Evolutionary conservation across 2,888 invertebrate genomes (phyloP).

Genomic region (Cheilosia vernalis): DNA sequence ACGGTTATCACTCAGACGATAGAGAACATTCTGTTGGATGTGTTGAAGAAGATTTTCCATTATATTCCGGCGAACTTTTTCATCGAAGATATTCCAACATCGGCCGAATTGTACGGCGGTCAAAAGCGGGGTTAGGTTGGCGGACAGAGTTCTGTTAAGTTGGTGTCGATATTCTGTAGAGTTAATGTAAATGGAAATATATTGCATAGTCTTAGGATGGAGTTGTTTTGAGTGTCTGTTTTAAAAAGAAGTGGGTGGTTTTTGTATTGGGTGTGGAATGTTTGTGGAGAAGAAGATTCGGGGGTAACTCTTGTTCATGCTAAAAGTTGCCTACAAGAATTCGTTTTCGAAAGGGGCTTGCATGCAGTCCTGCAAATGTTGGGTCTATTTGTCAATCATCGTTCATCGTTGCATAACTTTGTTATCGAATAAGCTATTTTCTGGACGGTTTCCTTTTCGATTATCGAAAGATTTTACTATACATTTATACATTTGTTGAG

Average conservation of each 20-base stretch:
- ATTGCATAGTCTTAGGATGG: slow-evolving; percentile 42
- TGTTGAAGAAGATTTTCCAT: slow-evolving; percentile 88
- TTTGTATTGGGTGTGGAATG: background rate
- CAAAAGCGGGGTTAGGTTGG: slow-evolving; percentile 19
- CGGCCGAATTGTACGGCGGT: slow-evolving; percentile 80
- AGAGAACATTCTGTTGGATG: slow-evolving; percentile 88
- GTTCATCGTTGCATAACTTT: no score
- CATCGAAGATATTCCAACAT: slow-evolving; percentile 86
- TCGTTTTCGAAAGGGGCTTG: no score
- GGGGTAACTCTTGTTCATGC: no score
- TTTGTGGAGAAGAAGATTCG: no score
- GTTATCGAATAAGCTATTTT: no score
- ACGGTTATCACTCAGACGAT: slow-evolving; percentile 89
- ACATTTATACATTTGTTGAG: no score
- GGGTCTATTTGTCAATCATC: no score
- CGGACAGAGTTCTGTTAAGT: slow-evolving; percentile 18
- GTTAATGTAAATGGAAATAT: slow-evolving; percentile 14
- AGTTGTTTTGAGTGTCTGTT: background rate
- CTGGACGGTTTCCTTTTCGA: no score
- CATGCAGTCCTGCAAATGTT: no score
- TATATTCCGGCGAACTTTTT: slow-evolving; percentile 89
- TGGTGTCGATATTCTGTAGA: slow-evolving; percentile 11
- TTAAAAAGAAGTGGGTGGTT: background rate
- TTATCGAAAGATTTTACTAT: no score
- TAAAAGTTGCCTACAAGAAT: no score